These are phyloP conservation scores for Phyllostomus hastatus DNA, from an alignment of 2,113 vertebrate genomes.

Conservation along the genomic window DNA sequence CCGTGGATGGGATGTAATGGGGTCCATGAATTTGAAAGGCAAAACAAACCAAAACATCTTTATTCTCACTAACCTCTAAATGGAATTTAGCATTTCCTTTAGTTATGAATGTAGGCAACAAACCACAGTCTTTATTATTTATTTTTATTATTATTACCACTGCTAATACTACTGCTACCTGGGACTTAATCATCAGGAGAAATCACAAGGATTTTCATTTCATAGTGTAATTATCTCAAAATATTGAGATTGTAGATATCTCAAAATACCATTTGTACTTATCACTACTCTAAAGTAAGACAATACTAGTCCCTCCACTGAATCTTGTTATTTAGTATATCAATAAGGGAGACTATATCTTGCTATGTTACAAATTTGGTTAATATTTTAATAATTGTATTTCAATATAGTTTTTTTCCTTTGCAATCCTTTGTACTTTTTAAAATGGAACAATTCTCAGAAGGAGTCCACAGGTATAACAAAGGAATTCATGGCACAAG, in stretches of 20 bases:
- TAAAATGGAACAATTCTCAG: neutral
- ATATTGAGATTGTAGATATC: neutral
- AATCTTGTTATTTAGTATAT: neutral
- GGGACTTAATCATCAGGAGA: neutral
- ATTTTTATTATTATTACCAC: neutral
- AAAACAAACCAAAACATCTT: neutral
- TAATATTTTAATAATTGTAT: neutral
- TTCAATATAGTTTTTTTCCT: neutral
- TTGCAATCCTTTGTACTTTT: neutral
- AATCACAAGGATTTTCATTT: neutral
- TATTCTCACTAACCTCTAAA: neutral
- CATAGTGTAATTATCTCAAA: neutral
- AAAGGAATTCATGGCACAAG: neutral
- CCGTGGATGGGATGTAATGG: neutral
- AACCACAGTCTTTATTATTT: neutral
- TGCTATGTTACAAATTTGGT: neutral
- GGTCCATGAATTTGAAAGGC: neutral
- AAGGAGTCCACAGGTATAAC: neutral
- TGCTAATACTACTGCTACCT: neutral
- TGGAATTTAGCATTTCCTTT: neutral
- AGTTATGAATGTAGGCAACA: neutral
- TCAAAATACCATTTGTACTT: neutral
- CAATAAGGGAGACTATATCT: neutral
- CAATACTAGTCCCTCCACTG: neutral
- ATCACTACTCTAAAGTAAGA: neutral